Conservation (phyloP, 2,888 invertebrate species). For the Epistrophe grossulariae region DNA sequence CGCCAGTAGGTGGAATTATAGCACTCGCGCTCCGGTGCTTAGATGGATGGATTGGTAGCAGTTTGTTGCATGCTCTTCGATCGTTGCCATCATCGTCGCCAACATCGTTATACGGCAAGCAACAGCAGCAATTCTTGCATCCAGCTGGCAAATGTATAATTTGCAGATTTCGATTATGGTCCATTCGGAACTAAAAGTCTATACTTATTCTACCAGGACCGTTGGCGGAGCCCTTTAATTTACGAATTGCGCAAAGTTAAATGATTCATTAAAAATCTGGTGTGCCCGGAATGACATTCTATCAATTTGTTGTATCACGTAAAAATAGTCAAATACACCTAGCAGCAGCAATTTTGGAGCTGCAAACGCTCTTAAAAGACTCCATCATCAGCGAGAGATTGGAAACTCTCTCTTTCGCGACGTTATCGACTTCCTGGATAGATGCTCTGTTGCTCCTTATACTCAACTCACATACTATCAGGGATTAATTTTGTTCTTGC, state of each 20-base stretch:
- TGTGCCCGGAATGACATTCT: slow-evolving; percentile 50
- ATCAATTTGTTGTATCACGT: slow-evolving; percentile 41
- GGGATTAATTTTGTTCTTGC: slow-evolving; percentile 38
- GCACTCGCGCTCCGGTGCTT: slow-evolving; percentile 53
- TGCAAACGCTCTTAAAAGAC: not conserved
- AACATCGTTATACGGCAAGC: not conserved
- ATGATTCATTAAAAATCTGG: slow-evolving; percentile 68
- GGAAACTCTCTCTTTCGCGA: slow-evolving; percentile 4
- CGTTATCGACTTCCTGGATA: slow-evolving; percentile 69
- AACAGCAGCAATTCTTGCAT: slow-evolving; percentile 48
- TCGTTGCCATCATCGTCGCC: slow-evolving; percentile 24
- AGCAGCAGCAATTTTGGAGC: not conserved
- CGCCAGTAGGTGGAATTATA: slow-evolving; percentile 82
- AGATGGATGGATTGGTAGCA: slow-evolving; percentile 65
- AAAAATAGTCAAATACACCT: slow-evolving; percentile 11
- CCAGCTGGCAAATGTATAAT: slow-evolving; percentile 64
- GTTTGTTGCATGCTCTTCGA: slow-evolving; percentile 30
- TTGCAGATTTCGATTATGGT: slow-evolving; percentile 73
- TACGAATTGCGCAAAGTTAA: slow-evolving; percentile 70
- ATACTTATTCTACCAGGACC: slow-evolving; percentile 59
- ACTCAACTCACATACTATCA: not conserved
- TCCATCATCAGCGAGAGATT: not conserved
- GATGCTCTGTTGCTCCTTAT: slow-evolving; percentile 7
- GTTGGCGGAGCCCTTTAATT: slow-evolving; percentile 72
- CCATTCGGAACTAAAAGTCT: slow-evolving; percentile 69